These are phyloP conservation scores for Cataglyphis albicans DNA, from an alignment of 2,888 invertebrate genomes.

Conservation along the genomic window DNA sequence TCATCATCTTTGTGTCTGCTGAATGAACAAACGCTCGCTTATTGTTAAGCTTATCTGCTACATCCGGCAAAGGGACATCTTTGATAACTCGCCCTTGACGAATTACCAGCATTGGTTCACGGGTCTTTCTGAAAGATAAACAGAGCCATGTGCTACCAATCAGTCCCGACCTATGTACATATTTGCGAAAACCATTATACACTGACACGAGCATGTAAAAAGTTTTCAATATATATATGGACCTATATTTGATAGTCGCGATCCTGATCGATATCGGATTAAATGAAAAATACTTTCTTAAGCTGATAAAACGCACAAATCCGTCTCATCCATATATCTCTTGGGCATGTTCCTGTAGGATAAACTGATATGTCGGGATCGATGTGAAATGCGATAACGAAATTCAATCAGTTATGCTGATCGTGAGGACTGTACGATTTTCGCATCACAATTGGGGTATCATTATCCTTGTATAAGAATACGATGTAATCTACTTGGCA, in stretches of 20 bases:
- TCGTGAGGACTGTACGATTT: conserved; percentile 96
- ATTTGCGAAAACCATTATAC: background rate
- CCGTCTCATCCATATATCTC: conserved; percentile 95
- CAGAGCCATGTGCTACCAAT: background rate
- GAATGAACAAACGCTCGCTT: background rate
- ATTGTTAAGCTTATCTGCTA: background rate
- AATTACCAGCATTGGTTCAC: background rate
- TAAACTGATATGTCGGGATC: conserved; percentile 97
- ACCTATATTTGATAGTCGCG: conserved; percentile 94
- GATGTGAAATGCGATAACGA: conserved; percentile 96
- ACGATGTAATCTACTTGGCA: conserved; percentile 95
- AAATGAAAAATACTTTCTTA: conserved; percentile 98
- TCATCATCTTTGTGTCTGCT: background rate
- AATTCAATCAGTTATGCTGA: conserved; percentile 97
- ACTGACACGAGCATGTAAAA: background rate
- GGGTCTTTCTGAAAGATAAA: background rate
- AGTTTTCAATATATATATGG: conserved; percentile 2
- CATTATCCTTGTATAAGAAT: conserved; percentile 97
- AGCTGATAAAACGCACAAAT: conserved; percentile 94
- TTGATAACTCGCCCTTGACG: background rate
- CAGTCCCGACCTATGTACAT: background rate
- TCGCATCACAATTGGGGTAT: conserved; percentile 97
- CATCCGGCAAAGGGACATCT: background rate
- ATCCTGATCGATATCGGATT: conserved; percentile 97
- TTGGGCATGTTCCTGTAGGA: conserved; percentile 96